Conservation (phyloP, 2,888 invertebrate genomes). For the Mamestra brassicae region DNA sequence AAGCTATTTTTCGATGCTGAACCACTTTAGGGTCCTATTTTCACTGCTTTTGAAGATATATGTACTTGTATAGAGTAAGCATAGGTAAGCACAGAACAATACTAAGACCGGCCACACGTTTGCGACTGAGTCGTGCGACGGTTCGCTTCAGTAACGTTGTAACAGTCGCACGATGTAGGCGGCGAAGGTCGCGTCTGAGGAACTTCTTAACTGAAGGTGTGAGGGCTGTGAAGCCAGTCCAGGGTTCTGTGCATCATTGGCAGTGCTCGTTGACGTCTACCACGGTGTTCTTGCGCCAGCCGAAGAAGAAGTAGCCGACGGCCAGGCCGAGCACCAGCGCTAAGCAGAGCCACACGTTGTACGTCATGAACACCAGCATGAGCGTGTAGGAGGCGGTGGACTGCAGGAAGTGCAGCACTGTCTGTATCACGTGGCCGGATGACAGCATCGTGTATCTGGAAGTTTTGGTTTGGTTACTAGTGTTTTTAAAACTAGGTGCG, state of each 20-base stretch:
- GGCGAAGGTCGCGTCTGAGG: slow-evolving; percentile 19
- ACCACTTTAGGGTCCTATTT: background rate
- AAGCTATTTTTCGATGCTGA: background rate
- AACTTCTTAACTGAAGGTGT: slow-evolving; percentile 35
- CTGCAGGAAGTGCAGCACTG: slow-evolving; percentile 96
- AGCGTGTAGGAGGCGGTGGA: slow-evolving; percentile 97
- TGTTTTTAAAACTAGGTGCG: background rate
- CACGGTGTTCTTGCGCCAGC: slow-evolving; percentile 97
- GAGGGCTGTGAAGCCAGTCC: slow-evolving; percentile 34
- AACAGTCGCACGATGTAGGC: background rate
- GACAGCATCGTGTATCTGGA: slow-evolving; percentile 96
- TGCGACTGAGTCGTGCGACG: slow-evolving; percentile 36
- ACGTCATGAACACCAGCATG: slow-evolving; percentile 99
- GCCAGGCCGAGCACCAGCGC: slow-evolving; percentile 97
- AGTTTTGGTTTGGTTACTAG: background rate
- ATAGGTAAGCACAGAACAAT: slow-evolving; percentile 43
- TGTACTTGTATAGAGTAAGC: slow-evolving; percentile 55
- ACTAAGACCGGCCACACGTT: slow-evolving; percentile 27
- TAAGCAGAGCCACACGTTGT: slow-evolving; percentile 98
- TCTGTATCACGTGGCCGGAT: slow-evolving; percentile 95
- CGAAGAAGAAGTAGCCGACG: slow-evolving; percentile 98
- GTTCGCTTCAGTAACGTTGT: slow-evolving; percentile 17
- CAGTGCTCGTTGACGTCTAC: slow-evolving; percentile 98
- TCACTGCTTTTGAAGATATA: slow-evolving; percentile 34
- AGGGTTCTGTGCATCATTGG: slow-evolving; percentile 91